A percentile compares a stretch with the other conserved stretches of the same genome.
These are phyloP conservation scores for Drosophila murphyi DNA, from an alignment of 1,140 invertebrate species.

Conservation along the genomic window DNA sequence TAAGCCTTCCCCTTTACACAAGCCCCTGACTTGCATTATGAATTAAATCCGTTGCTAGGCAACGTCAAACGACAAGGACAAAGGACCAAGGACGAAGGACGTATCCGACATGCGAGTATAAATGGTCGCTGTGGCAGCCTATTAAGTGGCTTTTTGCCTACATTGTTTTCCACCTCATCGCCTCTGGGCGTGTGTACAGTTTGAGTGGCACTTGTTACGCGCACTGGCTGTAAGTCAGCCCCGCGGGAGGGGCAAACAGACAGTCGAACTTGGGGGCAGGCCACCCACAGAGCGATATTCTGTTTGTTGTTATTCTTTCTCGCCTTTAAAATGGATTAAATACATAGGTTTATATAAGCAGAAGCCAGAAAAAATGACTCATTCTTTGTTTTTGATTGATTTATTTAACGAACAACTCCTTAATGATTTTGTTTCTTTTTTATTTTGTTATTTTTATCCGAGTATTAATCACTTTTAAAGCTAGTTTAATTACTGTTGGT, in stretches of 20 bases:
- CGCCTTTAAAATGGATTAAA: conserved; percentile 50
- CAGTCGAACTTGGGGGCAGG: not conserved
- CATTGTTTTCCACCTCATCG: conserved; percentile 39
- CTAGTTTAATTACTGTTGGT: too few relatives aligned
- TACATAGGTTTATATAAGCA: conserved; percentile 25
- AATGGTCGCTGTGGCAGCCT: conserved; percentile 64
- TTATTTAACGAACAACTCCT: too few relatives aligned
- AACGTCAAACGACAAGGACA: conserved; percentile 43
- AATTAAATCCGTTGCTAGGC: conserved; percentile 67
- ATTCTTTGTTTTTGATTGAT: too few relatives aligned
- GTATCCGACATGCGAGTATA: conserved; percentile 30
- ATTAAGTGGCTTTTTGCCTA: conserved; percentile 64
- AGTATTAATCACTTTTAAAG: too few relatives aligned
- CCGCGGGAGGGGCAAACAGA: not conserved
- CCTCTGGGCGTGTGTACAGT: conserved; percentile 1
- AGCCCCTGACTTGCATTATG: conserved; percentile 51
- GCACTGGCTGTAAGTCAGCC: conserved; percentile 36
- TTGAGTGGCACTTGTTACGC: conserved; percentile 73
- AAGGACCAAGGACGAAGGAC: not conserved
- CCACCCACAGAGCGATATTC: conserved; percentile 17
- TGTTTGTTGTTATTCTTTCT: conserved; percentile 28
- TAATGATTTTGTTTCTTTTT: too few relatives aligned
- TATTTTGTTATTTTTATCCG: not conserved
- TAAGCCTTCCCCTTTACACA: not conserved
- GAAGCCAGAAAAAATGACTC: not conserved